Base-by-base conservation (phyloP, 2,113 vertebrate species). In the Trematocara stigmaticum region DNA sequence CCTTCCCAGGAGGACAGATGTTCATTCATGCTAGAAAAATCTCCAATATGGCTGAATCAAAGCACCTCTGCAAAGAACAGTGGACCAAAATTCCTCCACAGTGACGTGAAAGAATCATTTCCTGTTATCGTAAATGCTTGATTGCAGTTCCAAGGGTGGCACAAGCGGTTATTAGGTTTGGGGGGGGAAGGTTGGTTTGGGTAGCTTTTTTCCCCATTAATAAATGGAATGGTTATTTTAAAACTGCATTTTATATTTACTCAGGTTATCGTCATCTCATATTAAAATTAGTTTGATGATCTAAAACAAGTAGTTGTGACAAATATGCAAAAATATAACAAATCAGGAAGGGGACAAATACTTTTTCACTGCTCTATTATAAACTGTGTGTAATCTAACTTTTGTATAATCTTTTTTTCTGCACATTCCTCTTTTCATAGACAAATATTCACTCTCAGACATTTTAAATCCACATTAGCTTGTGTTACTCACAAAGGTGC, bases 251-350 rank as follows among this genome's bases (percentile, higher is more conserved):
- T 64, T 64, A n/a, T 3, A 64, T 64, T 38, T 64, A 38, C 6
- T 38, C 10, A 20, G 34, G 10, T 64, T 38, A 35, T 64, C 0
- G 1, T 38, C 18, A 0, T 61, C 8, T 35, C 15, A 38, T 38
- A 1, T 64, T 66, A 12, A 64, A 38, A 20, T 66, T 11, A 0
- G 0, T 66, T 66, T 66, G 18, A 38, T 38, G 59, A 38, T 12
- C 34, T 20, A 4, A 66, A 20, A 66, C 18, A 40, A 38, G 6
- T 20, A 0, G 57, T 15, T 0, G 57, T 35, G 34, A 64, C 34
- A 64, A 64, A 66, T 66, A 66, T n/a, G 18, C 34, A 66, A 66
- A 66, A 66, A 20, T 34, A 61, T 34, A 40, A 40, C 18, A 66
- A 66, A 66, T 66, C 61, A 12, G 3, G 6, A 66, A 12, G 35